Evolutionary conservation across 2,888 invertebrate genomes (phyloP).

Genomic region (Rugalucina vietnamica): DNA sequence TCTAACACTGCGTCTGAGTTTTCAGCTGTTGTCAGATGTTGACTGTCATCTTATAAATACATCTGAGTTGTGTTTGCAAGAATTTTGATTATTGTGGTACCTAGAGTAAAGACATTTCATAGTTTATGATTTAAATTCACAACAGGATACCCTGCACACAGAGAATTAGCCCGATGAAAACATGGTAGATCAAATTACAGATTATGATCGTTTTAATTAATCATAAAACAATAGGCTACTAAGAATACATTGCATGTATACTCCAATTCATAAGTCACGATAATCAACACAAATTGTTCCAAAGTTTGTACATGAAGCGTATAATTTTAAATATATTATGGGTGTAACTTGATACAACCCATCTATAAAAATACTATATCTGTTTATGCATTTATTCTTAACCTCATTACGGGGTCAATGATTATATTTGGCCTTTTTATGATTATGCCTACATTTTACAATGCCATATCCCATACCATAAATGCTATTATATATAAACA

Average conservation of each 20-base stretch:
- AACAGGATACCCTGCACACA: too few species aligned
- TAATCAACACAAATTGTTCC: background rate
- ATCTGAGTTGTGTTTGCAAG: too few species aligned
- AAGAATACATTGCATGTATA: background rate
- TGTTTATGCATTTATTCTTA: constrained; percentile 10
- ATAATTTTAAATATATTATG: constrained; percentile 4
- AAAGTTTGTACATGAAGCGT: background rate
- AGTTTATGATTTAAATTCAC: too few species aligned
- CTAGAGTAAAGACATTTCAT: too few species aligned
- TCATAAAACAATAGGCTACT: background rate
- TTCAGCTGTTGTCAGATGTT: too few species aligned
- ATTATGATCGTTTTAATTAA: background rate
- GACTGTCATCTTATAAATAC: too few species aligned
- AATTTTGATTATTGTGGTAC: too few species aligned
- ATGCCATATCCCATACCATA: background rate
- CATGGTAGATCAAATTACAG: background rate
- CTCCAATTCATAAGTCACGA: background rate
- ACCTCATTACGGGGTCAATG: constrained; percentile 10
- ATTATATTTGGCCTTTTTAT: constrained; percentile 15
- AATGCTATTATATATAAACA: too few species aligned
- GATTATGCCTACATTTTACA: background rate
- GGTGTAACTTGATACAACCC: constrained; percentile 2
- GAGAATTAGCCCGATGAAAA: too few species aligned
- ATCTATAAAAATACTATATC: background rate
- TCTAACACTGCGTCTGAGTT: too few species aligned